Evolutionary conservation across 2,888 invertebrate genomes (phyloP).

Genomic region (Tyria jacobaeae): DNA sequence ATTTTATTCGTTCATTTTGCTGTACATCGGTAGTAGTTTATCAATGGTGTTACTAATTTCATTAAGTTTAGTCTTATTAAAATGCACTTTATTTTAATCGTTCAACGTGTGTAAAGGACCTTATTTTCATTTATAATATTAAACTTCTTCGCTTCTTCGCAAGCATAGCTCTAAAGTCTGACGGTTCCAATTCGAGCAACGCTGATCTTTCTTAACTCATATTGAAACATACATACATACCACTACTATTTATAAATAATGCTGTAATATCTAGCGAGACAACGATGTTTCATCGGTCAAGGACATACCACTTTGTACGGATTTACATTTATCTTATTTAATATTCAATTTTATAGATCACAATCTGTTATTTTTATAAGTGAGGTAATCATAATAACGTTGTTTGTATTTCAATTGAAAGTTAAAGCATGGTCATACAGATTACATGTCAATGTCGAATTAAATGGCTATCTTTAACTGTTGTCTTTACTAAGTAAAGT

Average conservation of each 20-base stretch:
- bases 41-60: constrained; percentile 49
- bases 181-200: background rate
- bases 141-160: too few relatives aligned
- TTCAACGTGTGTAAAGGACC: too few relatives aligned
- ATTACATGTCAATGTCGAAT: constrained; percentile 1
- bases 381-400: constrained; percentile 14
- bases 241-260: background rate
- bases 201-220: background rate
- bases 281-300: constrained; percentile 38
- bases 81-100: constrained; percentile 47
- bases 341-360: constrained; percentile 35
- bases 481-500: background rate
- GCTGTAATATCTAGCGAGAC: constrained; percentile 9
- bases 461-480: background rate
- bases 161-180: background rate
- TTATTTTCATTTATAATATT: too few relatives aligned
- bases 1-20: constrained; percentile 22
- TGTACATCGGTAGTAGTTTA: constrained; percentile 7
- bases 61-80: constrained; percentile 48
- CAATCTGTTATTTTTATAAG: constrained; percentile 31
- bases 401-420: constrained; percentile 12
- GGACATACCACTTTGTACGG: constrained; percentile 33
- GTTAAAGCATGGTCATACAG: constrained; percentile 7
- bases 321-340: constrained; percentile 32
- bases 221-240: background rate